Base-by-base conservation (phyloP, 2,888 invertebrate species). In the Drosophila cognata region DNA sequence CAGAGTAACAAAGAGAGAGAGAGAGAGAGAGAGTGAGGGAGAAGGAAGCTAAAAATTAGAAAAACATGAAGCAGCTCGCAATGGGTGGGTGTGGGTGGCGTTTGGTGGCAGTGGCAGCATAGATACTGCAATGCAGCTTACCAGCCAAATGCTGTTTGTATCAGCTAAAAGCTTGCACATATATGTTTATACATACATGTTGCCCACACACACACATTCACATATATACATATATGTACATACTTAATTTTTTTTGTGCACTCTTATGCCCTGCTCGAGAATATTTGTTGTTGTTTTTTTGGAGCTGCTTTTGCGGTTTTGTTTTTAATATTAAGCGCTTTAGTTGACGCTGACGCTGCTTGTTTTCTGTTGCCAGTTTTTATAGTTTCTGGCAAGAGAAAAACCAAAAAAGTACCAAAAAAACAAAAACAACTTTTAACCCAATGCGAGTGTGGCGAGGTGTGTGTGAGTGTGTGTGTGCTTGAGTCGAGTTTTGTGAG, bases 301-400 rank as follows among this genome's bases (percentile, higher is more conserved):
- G 57, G 48, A 52, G 65, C 4, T 63, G 73, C 51, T 74, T 59
- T 71, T 79, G 82, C 61, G 80, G 79, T 77, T 81, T 81, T 81
- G 87, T 82, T 84, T 88, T 88, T 85, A 88, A 88, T 85, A 85
- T 86, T 76, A 86, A 85, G 72, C 80, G 81, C 67, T 75, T 77
- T 74, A 74, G 80, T 88, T 88, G 84, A 82, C 84, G 85, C 85
- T 88, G 85, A 85, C 86, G 75, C 66, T 84, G 85, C 85, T 86
- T 86, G 86, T 88, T 88, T 88, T 80, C 73, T 76, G 73, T 65
- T 84, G 57, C 57, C 68, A 78, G 84, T 88, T 85, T 86, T 72
- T 84, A 77, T 84, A 81, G 86, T 77, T 84, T 74, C 74, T 75
- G 72, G 74, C 64, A 75, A 57, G 29, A 65, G 50, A 52, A 59